Evolutionary conservation across 2,888 invertebrate genomes (phyloP), one percentile per base, ranked within the genome.

Genomic region (Tetanocera ferruginea): DNA sequence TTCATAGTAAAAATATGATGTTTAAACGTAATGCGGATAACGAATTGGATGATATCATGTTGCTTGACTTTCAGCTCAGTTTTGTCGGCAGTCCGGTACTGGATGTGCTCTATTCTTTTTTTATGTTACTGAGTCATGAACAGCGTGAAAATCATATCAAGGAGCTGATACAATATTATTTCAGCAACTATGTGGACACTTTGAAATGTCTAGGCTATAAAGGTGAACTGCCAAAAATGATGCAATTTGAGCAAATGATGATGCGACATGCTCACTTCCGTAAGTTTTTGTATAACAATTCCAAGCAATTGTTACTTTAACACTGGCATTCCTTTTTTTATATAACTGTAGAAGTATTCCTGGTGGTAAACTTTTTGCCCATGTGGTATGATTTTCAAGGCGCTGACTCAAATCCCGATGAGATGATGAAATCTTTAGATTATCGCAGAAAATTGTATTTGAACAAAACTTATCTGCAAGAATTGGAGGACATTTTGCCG

Each of bases 1-100:
- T 81, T 31, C 86, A 87, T 76, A 5, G 55, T 0, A 83, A 83
- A 4, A 87, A 87, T 49, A 82, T 86, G 83, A 85, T 87, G 86
- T 86, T 84, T 11, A 84, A 81, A 31, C 70, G 76, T 28, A 79
- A 78, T 62, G 23, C 9, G 5, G 79, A 52, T 0, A 80, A 79
- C 0, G 17, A 49, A n/a, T 76, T 80, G 2, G 66, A 79, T 6
- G 86, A 86, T 25, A 81, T 84, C 6, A 83, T 85, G 83, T 60
- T 86, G n/a, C 31, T 87, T 3, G 87, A 87, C 49, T 87, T 80
- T 31, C 86, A 87, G 78, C 25, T 81, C 17, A 82, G 83, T 17
- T 82, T 81, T 25, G 80, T 86, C 23, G 85, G 84, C 4, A 81
- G 84, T 0, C 83, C 85, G 8, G 78, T 82, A 0, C 79, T 76